Conservation (phyloP, 2,797 vertebrate species). For the Lophius americanus region DNA sequence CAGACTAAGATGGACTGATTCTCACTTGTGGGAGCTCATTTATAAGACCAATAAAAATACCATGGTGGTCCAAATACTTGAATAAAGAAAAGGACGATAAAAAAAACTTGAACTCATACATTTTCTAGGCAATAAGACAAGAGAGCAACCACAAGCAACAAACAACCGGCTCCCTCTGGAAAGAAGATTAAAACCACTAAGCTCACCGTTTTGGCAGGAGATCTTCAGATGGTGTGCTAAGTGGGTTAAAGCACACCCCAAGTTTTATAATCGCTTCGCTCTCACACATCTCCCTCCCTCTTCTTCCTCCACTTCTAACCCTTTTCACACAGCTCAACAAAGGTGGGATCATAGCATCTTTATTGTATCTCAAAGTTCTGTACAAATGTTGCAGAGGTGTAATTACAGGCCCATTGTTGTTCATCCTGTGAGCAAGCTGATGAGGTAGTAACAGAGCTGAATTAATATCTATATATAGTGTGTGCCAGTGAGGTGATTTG, state of each 20-base stretch:
- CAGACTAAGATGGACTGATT: constrained; percentile 18
- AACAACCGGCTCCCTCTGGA: constrained; percentile 65
- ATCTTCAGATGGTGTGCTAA: constrained; percentile 77
- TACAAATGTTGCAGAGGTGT: too few relatives aligned
- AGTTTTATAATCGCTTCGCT: constrained; percentile 72
- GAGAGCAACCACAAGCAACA: constrained; percentile 55
- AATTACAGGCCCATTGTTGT: too few relatives aligned
- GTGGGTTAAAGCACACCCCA: constrained; percentile 83
- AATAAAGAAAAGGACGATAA: constrained; percentile 11
- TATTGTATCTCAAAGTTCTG: too few relatives aligned
- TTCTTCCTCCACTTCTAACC: not conserved
- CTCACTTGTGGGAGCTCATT: constrained; percentile 20
- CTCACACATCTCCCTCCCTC: constrained; percentile 20
- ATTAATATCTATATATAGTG: too few relatives aligned
- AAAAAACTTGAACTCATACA: constrained; percentile 27
- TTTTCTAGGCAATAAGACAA: constrained; percentile 53
- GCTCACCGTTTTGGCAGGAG: constrained; percentile 79
- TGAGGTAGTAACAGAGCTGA: too few relatives aligned
- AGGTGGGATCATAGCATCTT: too few relatives aligned
- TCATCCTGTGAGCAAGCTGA: too few relatives aligned
- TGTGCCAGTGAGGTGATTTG: too few relatives aligned
- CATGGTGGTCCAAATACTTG: constrained; percentile 29
- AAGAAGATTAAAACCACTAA: constrained; percentile 79
- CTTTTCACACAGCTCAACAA: not conserved
- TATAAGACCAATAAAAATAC: constrained; percentile 34